Percentiles rank a stretch among this genome's conserved stretches.
phyloP scores from a whole-genome alignment of 2,797 vertebrate genomes.

The Halcyon chelicuti region DNA sequence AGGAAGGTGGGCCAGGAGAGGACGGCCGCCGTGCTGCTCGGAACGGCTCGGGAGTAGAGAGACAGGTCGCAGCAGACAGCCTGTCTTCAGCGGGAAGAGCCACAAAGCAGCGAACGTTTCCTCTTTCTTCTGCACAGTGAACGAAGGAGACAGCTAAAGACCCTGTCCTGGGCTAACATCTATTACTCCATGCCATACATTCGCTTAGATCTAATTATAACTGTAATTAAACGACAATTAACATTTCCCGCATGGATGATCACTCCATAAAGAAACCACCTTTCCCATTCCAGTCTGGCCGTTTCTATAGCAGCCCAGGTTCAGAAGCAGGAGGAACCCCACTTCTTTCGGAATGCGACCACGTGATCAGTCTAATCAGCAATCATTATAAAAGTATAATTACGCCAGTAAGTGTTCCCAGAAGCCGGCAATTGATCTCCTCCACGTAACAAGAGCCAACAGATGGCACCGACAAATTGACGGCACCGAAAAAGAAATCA shows the following conservation, averaged over 20 bases:
- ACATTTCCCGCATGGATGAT: not conserved
- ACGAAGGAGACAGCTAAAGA: not conserved
- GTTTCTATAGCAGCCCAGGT: not conserved
- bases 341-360: not conserved
- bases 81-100: not conserved
- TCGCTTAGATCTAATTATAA: not conserved
- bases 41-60: not conserved
- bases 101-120: not conserved
- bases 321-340: not conserved
- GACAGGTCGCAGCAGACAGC: not conserved
- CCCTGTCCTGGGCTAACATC: not conserved
- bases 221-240: not conserved
- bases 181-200: not conserved
- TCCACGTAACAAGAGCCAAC: not conserved
- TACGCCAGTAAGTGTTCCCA: not conserved
- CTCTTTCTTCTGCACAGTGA: not conserved
- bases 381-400: not conserved
- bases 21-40: not conserved
- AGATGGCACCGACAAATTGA: slow-evolving; percentile 19
- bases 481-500: not conserved
- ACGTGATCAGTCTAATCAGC: rapidly evolving
- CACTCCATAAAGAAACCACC: not conserved
- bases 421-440: not conserved
- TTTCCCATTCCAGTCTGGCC: not conserved
- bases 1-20: not conserved